Conservation (phyloP, 2,797 vertebrate genomes). For the Enteromius unitaeniatus region DNA sequence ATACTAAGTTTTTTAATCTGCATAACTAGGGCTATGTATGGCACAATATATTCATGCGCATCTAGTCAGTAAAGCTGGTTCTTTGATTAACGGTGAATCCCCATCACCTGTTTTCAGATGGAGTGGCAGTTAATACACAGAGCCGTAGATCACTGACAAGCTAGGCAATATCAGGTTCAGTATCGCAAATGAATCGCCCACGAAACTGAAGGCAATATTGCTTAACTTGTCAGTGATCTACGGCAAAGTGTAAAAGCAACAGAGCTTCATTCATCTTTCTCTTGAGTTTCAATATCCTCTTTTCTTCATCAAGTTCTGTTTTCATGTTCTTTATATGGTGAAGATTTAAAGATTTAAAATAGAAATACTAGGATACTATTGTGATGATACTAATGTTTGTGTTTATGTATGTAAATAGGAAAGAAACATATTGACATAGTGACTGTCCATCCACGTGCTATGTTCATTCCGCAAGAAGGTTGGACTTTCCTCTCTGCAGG, state of each 20-base stretch:
- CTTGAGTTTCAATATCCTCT: not conserved
- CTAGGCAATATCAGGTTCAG: no score
- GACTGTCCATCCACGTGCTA: constrained; percentile 84
- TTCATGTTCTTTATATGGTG: constrained; percentile 30
- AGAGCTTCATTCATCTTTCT: not conserved
- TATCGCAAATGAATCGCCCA: no score
- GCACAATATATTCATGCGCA: no score
- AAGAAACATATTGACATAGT: constrained; percentile 71
- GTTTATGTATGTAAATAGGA: constrained; percentile 71
- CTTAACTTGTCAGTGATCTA: no score
- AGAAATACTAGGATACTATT: not conserved
- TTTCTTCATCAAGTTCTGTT: not conserved
- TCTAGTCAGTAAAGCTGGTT: no score
- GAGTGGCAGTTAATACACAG: no score
- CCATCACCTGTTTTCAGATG: no score
- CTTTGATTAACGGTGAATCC: no score
- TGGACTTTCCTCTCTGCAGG: constrained; percentile 90
- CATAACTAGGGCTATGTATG: not conserved
- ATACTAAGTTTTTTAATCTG: not conserved
- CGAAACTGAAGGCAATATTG: no score
- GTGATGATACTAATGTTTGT: constrained; percentile 34
- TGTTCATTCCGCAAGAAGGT: constrained; percentile 85
- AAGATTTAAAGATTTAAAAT: not conserved
- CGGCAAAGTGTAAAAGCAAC: not conserved
- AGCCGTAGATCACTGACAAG: no score